Base-by-base conservation (phyloP, 2,888 invertebrate genomes). In the Thyatira batis region DNA sequence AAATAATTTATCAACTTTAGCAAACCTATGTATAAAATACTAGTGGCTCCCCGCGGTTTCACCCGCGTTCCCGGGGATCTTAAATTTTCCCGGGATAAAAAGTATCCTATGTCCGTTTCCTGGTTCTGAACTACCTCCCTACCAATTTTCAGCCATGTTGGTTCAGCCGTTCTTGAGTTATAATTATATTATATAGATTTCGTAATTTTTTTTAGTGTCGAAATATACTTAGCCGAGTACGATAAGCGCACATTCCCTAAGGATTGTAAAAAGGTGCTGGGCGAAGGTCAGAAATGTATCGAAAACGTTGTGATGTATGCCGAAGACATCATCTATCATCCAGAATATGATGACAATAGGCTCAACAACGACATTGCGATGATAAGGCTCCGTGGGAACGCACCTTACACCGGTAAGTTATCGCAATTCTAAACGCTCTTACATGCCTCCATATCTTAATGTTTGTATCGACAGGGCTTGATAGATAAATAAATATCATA, bases 301-400 rank as follows among this genome's bases (percentile, higher is more conserved):
- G 76, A 84, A 9, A 92, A 92, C 59, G 56, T 86, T 0, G 61
- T 83, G 28, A 76, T 86, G 63, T 62, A 74, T 11, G 84, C 83
- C 1, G 84, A 87, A 51, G 63, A 70, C 8, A 69, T 86, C 1
- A 61, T 78, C 3, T 55, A 75, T 17, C 89, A 89, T 58, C 82
- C 84, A 0, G 66, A 80, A 21, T 92, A 83, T 45, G 80, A 88
- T 45, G 82, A 85, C 57, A 52, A 65, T 1, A 69, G 69, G 27
- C 82, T 92, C 0, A 71, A 67, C 33, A 89, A 90, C 55, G 91
- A 92, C 58, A 87, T 92, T 23, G 85, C 89, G 0, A 60, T 92
- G 55, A 72, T 91, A 66, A 76, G 80, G 48, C 80, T 91, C 39
- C 64, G 63, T 3, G 76, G 70, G 11, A 60, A 66, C 27, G 87